A percentile compares a stretch with the other conserved stretches of the same genome.
Conservation (phyloP, 2,797 vertebrate genomes). For the Pelochelys cantorii region DNA sequence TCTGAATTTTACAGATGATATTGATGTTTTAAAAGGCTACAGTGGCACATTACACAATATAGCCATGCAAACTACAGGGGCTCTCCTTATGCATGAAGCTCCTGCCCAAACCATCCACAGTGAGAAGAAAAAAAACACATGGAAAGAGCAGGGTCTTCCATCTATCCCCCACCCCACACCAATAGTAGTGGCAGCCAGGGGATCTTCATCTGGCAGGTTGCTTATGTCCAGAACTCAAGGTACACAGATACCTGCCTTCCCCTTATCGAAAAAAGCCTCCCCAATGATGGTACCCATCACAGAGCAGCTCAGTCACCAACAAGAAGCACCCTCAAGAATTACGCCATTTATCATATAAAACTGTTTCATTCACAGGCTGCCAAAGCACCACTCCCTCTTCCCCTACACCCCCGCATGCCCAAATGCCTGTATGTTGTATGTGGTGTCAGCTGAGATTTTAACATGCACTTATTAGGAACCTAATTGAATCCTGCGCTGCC, state of each 20-base stretch:
- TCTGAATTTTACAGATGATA: neutral
- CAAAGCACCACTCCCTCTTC: slow-evolving; percentile 15
- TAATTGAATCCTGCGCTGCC: slow-evolving; percentile 78
- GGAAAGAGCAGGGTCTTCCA: too few species aligned
- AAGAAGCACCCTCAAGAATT: slow-evolving; percentile 32
- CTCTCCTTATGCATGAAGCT: neutral
- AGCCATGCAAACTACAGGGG: neutral
- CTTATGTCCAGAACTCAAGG: neutral
- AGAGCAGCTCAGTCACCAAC: slow-evolving; percentile 22
- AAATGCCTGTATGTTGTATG: slow-evolving; percentile 52
- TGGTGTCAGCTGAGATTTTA: slow-evolving; percentile 67
- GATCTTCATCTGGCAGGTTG: neutral
- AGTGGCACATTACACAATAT: neutral
- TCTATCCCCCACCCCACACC: neutral
- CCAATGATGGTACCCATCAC: neutral
- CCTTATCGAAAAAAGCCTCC: neutral
- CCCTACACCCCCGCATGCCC: slow-evolving; percentile 49
- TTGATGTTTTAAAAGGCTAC: neutral
- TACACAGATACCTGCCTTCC: neutral
- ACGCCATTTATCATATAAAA: slow-evolving; percentile 18
- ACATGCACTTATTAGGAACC: slow-evolving; percentile 73
- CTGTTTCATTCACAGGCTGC: slow-evolving; percentile 52
- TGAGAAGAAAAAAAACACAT: neutral
- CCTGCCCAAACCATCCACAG: neutral
- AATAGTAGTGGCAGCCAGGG: neutral